Evolutionary conservation across 2,888 invertebrate species (phyloP).

Genomic region (Melinaea menophilus): DNA sequence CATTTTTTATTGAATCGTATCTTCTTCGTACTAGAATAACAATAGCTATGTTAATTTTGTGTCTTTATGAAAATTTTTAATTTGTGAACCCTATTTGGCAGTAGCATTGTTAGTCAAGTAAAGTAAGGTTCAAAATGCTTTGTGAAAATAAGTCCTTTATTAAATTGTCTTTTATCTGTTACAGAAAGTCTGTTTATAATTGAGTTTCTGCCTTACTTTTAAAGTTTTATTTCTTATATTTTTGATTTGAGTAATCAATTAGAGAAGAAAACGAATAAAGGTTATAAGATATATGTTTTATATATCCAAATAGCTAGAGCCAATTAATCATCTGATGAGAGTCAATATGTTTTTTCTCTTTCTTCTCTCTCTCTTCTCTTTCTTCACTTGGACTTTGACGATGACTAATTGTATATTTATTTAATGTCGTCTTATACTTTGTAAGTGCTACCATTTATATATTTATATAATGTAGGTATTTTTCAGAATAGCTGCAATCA

Average conservation of each 20-base stretch:
- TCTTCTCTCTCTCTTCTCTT: no score
- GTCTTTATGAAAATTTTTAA: slow-evolving; percentile 32
- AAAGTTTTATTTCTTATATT: background rate
- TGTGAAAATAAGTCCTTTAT: background rate
- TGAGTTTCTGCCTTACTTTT: background rate
- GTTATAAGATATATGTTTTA: no score
- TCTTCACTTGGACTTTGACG: slow-evolving; percentile 22
- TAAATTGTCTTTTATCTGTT: background rate
- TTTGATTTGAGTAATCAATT: no score
- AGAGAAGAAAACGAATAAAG: background rate
- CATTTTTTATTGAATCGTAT: no score
- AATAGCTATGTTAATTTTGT: slow-evolving; percentile 27
- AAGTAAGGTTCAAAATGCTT: background rate
- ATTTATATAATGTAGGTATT: no score
- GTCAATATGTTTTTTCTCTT: slow-evolving; percentile 24
- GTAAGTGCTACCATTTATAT: slow-evolving; percentile 19
- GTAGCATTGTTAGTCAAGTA: slow-evolving; percentile 11
- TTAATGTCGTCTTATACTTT: slow-evolving; percentile 24
- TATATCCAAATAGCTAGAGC: slow-evolving; percentile 8
- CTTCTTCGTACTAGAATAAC: slow-evolving; percentile 16
- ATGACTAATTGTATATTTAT: slow-evolving; percentile 30
- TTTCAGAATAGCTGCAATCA: no score
- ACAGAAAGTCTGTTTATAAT: background rate
- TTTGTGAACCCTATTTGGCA: slow-evolving; percentile 27
- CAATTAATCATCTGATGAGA: slow-evolving; percentile 25